phyloP scores from a whole-genome alignment of 2,888 invertebrate species.

The Endotricha flammealis region DNA sequence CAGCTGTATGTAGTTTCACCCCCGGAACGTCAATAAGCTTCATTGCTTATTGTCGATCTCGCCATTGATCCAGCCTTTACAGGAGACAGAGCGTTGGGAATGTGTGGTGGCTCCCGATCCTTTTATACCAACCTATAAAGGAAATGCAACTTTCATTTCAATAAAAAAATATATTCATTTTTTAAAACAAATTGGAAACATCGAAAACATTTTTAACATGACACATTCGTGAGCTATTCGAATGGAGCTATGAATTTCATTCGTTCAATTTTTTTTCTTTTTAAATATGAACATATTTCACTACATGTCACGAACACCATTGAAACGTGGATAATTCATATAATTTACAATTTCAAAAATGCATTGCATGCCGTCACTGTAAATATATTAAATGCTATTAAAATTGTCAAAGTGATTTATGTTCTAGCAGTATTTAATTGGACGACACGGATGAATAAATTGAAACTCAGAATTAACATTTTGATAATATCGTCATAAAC shows the following conservation, averaged over 20 bases:
- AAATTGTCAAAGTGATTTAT: neutral
- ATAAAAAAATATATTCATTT: neutral
- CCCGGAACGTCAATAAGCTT: no score
- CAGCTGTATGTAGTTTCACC: no score
- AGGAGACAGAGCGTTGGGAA: no score
- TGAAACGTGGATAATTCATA: neutral
- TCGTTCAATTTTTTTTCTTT: neutral
- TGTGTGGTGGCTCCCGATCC: no score
- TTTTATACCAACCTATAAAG: no score
- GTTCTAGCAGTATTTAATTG: no score
- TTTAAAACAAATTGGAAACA: neutral
- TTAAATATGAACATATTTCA: conserved; percentile 19
- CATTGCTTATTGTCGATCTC: no score
- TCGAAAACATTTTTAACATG: conserved; percentile 8
- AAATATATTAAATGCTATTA: neutral
- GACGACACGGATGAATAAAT: no score
- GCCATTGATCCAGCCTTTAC: no score
- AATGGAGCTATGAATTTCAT: conserved; percentile 5
- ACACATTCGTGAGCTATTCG: conserved; percentile 5
- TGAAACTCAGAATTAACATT: no score
- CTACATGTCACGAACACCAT: neutral
- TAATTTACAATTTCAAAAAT: neutral
- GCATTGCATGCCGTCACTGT: neutral
- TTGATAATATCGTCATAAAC: no score
- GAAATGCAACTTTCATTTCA: no score